Conservation (phyloP, 2,797 vertebrate genomes). For the Sciaenops ocellatus region DNA sequence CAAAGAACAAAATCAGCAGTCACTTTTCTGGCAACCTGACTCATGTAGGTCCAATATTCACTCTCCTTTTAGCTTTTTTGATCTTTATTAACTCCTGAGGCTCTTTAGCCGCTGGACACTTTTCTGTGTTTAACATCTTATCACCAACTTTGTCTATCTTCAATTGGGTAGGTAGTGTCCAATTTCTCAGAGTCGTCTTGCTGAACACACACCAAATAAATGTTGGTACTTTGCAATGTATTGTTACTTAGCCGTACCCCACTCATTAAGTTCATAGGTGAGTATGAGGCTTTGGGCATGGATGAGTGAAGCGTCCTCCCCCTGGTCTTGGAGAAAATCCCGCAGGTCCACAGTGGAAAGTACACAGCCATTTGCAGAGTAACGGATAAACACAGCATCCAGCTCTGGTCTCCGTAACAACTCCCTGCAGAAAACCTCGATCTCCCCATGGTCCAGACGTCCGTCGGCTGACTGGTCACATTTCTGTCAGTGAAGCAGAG, state of each 20-base stretch:
- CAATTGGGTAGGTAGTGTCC: neutral
- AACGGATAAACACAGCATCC: conserved; percentile 88
- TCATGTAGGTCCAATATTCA: neutral
- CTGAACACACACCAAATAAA: neutral
- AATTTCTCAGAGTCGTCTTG: neutral
- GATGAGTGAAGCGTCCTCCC: conserved; percentile 86
- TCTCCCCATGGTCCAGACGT: conserved; percentile 91
- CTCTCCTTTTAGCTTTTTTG: neutral
- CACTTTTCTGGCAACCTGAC: neutral
- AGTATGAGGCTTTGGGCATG: conserved; percentile 88
- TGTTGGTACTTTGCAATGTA: neutral
- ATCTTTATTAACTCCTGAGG: neutral
- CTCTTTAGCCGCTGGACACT: neutral
- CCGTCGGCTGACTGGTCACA: conserved; percentile 91
- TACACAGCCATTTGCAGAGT: conserved; percentile 89
- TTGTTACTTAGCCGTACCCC: conserved; percentile 82
- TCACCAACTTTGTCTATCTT: neutral
- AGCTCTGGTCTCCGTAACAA: conserved; percentile 92
- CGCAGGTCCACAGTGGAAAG: conserved; percentile 90
- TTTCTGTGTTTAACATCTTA: neutral
- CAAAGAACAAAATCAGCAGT: neutral
- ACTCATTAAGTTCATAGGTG: conserved; percentile 92
- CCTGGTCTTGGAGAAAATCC: conserved; percentile 92
- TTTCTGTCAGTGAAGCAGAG: conserved; percentile 81
- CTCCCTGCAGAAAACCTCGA: conserved; percentile 92